Conservation (phyloP, 2,888 invertebrate genomes). For the Horisme vitalbata region DNA sequence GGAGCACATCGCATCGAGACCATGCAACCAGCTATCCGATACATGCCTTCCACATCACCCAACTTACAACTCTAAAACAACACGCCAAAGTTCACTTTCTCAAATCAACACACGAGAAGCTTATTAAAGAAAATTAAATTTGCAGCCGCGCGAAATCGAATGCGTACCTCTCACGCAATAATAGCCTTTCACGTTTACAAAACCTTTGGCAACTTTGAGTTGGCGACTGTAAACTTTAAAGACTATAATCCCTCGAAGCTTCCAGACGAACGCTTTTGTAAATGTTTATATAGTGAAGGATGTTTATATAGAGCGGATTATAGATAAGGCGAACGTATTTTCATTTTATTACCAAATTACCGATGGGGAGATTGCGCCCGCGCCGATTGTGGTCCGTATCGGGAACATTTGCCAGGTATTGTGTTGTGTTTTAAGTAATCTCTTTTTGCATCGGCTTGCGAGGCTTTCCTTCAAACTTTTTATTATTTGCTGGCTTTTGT, state of each 20-base stretch:
- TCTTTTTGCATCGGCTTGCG: too few species aligned
- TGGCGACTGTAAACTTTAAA: constrained; percentile 37
- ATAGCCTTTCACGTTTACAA: constrained; percentile 19
- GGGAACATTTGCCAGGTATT: constrained; percentile 74
- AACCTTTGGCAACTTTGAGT: constrained; percentile 13
- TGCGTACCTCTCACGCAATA: constrained; percentile 34
- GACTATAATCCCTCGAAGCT: constrained; percentile 26
- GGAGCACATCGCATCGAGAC: constrained; percentile 59
- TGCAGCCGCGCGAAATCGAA: constrained; percentile 71
- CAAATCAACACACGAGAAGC: constrained; percentile 42
- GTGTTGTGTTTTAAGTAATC: constrained; percentile 35
- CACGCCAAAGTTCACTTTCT: constrained; percentile 43
- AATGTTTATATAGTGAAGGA: constrained; percentile 74
- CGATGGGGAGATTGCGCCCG: constrained; percentile 72
- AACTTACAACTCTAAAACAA: constrained; percentile 36
- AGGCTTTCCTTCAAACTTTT: too few species aligned
- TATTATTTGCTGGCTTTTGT: too few species aligned
- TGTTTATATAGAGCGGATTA: constrained; percentile 77
- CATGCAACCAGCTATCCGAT: constrained; percentile 79
- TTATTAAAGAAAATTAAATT: constrained; percentile 83
- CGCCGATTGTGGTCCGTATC: constrained; percentile 70
- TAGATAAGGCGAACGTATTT: constrained; percentile 79
- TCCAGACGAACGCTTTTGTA: constrained; percentile 29
- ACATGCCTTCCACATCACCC: constrained; percentile 62
- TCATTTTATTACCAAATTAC: constrained; percentile 84